phyloP scores from a whole-genome alignment of 2,888 invertebrate species.

The Choreutis nemorana region DNA sequence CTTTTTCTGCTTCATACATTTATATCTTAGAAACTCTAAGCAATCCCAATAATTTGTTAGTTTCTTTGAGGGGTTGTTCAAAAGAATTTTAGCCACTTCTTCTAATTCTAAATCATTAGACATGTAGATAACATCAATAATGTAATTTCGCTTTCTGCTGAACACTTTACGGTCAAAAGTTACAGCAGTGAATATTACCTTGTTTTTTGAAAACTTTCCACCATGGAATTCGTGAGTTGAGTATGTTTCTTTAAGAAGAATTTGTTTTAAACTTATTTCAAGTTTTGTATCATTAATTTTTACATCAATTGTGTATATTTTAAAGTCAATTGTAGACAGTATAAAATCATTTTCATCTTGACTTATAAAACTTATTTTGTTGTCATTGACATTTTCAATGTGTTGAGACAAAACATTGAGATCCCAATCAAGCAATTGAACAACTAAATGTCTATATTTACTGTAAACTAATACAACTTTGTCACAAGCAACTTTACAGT shows the following conservation, averaged over 20 bases:
- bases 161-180: constrained; percentile 27
- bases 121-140: constrained; percentile 29
- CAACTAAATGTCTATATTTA: constrained; percentile 44
- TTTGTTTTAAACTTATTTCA: constrained; percentile 14
- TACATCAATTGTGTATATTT: constrained; percentile 27
- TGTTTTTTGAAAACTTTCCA: constrained; percentile 27
- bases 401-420: constrained; percentile 25
- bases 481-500: constrained; percentile 18
- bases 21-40: constrained; percentile 35
- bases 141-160: constrained; percentile 26
- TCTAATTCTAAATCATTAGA: constrained; percentile 17
- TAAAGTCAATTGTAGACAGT: constrained; percentile 29
- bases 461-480: constrained; percentile 28
- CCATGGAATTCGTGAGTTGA: constrained; percentile 26
- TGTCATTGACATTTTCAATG: constrained; percentile 37
- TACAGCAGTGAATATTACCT: constrained; percentile 23
- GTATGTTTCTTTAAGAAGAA: constrained; percentile 27
- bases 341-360: constrained; percentile 19
- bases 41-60: constrained; percentile 38
- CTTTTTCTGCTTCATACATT: constrained; percentile 28
- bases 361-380: constrained; percentile 29
- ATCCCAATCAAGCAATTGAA: constrained; percentile 24
- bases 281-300: constrained; percentile 14
- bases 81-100: constrained; percentile 19
- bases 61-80: constrained; percentile 29